Base-by-base conservation (phyloP, 2,797 vertebrate species). In the Syndactyla subalaris region DNA sequence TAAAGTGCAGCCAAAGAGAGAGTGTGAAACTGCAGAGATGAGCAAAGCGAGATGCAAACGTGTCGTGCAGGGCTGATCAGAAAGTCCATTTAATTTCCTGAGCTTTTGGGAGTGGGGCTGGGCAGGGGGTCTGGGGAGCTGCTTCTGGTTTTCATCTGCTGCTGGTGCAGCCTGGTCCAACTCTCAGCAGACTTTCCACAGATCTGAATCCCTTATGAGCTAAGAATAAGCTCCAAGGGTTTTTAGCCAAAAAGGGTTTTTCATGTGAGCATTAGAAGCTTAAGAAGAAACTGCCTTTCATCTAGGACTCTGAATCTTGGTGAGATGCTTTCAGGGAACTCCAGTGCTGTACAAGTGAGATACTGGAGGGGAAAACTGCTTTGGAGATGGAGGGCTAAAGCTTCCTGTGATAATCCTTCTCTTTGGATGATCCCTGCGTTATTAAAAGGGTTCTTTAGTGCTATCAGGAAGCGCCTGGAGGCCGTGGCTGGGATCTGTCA, bases 401-500 rank as follows among this genome's bases (percentile, higher is more conserved):
- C 66, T 73, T 81, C 82, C 55, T 48, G 59, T 61, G 59, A 14
- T 61, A 38, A 61, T 61, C 59, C 59, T 41, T 30, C 76, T 90
- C 58, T 62, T 34, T 81, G 66, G 73, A 15, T 58, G 41, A 80
- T 78, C 61, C 80, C 52, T 43, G 2, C 7, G 5, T 73, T 65
- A 59, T 77, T 91, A 58, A 39, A 74, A 93, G 24, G 3, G 3
- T 79, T 52, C 45, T 73, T 91, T 27, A 22, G 45, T 11, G 70
- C 55, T 54, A 2, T 59, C 74, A 18, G 74, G 93, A 90, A 89
- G 90, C 2, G 93, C 92, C 92, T 23, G 85, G 51, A 58, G 95
- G 89, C 75, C 6, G 2, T 1, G 18, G 41, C 87, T 83, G 89
- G 72, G 49, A 90, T 70, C 95, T 92, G 93, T 95, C 90, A 89